A percentile compares a stretch with the other conserved stretches of the same genome.
Evolutionary conservation across 2,888 invertebrate species (phyloP).

Genomic region (Lycophotia porphyrea): DNA sequence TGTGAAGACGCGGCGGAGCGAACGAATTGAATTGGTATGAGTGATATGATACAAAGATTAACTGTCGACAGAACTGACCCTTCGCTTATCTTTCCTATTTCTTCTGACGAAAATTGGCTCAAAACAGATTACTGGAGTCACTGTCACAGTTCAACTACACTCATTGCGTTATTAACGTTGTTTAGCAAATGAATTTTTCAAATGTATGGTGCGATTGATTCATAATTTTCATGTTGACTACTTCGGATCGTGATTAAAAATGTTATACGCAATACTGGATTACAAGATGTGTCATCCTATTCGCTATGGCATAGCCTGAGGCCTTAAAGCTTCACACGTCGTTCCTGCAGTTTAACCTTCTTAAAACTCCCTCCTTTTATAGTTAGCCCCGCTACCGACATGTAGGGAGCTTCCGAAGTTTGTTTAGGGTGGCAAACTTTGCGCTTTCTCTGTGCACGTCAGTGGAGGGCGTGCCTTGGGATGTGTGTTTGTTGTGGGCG

Average conservation of each 20-base stretch:
- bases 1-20: constrained; percentile 22
- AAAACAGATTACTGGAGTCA: not conserved
- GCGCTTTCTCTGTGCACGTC: constrained; percentile 35
- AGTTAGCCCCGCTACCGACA: constrained; percentile 6
- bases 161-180: not conserved
- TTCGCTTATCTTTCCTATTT: constrained; percentile 7
- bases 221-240: not conserved
- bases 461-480: constrained; percentile 13
- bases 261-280: not conserved
- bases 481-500: constrained; percentile 33
- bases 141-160: not conserved
- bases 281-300: not conserved
- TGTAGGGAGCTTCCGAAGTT: constrained; percentile 34
- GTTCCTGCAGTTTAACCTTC: not conserved
- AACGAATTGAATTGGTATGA: constrained; percentile 44
- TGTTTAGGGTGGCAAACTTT: constrained; percentile 49
- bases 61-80: constrained; percentile 18
- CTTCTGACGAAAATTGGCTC: constrained; percentile 2
- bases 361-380: constrained; percentile 11
- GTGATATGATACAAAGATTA: constrained; percentile 43
- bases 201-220: not conserved
- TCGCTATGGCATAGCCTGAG: not conserved
- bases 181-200: not conserved
- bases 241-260: not conserved
- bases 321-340: not conserved